Conservation (phyloP, 2,113 vertebrate genomes). For the Seriola quinqueradiata region DNA sequence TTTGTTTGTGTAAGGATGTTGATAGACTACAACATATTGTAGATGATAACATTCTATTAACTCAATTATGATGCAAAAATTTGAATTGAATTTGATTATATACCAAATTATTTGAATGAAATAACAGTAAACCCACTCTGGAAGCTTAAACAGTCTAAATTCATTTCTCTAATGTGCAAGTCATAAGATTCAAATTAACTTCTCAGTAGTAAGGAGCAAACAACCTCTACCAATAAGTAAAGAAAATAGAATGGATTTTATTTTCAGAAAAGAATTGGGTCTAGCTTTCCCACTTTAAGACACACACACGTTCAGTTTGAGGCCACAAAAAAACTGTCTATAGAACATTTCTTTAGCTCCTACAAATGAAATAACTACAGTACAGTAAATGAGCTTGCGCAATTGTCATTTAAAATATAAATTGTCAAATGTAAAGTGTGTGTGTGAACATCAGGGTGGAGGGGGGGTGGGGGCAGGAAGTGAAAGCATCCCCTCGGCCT, state of each 20-base stretch:
- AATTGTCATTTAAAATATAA: not conserved
- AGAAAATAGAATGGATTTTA: not conserved
- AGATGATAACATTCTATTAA: too few species aligned
- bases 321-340: not conserved
- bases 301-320: not conserved
- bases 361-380: too few species aligned
- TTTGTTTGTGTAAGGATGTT: conserved; percentile 4
- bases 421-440: not conserved
- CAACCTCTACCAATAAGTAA: too few species aligned
- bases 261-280: not conserved
- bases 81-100: not conserved
- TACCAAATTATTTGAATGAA: not conserved
- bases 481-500: conserved; percentile 28
- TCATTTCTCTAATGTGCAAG: not conserved
- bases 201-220: not conserved
- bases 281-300: too few species aligned
- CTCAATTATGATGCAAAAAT: not conserved
- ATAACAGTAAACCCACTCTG: not conserved
- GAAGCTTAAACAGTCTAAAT: not conserved
- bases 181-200: not conserved
- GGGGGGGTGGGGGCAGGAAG: conserved; percentile 26
- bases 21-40: too few species aligned
- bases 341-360: too few species aligned
- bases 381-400: too few species aligned
- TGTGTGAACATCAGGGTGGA: not conserved